These are phyloP conservation scores for Rhinichthys osculus DNA, from an alignment of 2,797 vertebrate species.

Conservation along the genomic window DNA sequence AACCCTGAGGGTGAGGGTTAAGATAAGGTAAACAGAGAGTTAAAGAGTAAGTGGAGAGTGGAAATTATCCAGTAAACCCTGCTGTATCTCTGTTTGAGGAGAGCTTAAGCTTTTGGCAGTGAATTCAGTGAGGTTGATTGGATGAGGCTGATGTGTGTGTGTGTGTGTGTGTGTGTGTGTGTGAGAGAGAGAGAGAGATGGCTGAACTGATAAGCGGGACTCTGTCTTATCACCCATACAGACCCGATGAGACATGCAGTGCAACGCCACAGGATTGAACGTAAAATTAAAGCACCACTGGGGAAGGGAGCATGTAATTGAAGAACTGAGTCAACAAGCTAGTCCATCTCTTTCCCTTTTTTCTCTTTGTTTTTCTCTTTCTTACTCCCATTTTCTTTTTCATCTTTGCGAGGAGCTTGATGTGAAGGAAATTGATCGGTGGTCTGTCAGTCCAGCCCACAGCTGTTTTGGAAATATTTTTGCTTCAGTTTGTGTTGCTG, in stretches of 20 bases:
- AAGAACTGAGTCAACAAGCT: constrained; percentile 24
- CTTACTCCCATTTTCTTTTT: constrained; percentile 2
- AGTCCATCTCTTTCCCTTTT: constrained; percentile 13
- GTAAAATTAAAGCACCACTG: constrained; percentile 46
- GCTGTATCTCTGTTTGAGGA: constrained; percentile 33
- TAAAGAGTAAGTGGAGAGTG: constrained; percentile 25
- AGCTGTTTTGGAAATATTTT: constrained; percentile 33
- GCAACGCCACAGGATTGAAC: constrained; percentile 16
- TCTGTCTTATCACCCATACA: constrained; percentile 36
- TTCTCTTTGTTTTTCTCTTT: constrained; percentile 13
- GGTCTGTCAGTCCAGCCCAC: neutral
- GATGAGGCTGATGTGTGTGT: constrained; percentile 6
- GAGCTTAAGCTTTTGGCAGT: constrained; percentile 33
- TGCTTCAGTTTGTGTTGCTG: constrained; percentile 17
- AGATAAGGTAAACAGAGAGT: constrained; percentile 17
- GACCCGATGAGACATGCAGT: neutral
- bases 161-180: neutral
- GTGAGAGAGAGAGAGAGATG: neutral
- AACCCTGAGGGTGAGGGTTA: constrained; percentile 7
- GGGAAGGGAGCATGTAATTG: constrained; percentile 35
- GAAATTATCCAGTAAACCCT: constrained; percentile 40
- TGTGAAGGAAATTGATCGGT: constrained; percentile 43
- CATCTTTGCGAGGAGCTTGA: constrained; percentile 14
- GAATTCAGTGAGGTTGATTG: constrained; percentile 35
- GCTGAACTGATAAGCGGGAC: constrained; percentile 26